Base-by-base conservation (phyloP, 1,140 invertebrate genomes). In the Polypedilum vanderplanki region DNA sequence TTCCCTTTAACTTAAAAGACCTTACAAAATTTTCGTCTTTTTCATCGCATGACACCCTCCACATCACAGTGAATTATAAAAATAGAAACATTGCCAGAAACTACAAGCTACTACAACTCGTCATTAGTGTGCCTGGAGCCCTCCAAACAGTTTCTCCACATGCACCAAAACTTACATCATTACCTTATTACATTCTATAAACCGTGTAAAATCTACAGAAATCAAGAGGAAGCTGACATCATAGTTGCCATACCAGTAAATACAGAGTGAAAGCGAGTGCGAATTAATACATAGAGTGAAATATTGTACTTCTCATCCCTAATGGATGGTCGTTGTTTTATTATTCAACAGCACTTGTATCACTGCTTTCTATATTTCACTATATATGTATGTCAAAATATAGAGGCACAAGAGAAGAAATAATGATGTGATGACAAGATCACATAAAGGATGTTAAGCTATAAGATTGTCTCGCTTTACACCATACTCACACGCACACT, bases 151-250 rank as follows among this genome's bases (percentile, higher is more conserved):
- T 57, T n/a, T 57, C 12, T 57, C 4, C n/a, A 57, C n/a, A 46
- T 46, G 41, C 15, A 46, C n/a, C 41, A 46, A 12, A 57, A n/a
- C 15, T n/a, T 5, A 33, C 5, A n/a, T 12, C 12, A 57, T 57
- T 57, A 57, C n/a, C 46, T 57, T 57, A 57, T n/a, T 57, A n/a
- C 15, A 57, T 57, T 57, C 46, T n/a, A 57, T 57, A 57, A 57
- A n/a, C n/a, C n/a, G 4, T 57, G 46, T 57, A 57, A 4, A 57
- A 57, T 12, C 46, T 57, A 33, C 24, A 33, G 46, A 57, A 57
- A 57, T 57, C 46, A 57, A 57, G 15, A 15, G 15, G 15, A 46
- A 57, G n/a, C 12, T n/a, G 10, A 57, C 12, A 15, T 57, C n/a
- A 15, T 15, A n/a, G 12, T 15, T 1, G n/a, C n/a, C 41, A 46